A percentile compares a stretch with the other conserved stretches of the same genome.
Conservation (phyloP, 2,888 invertebrate genomes). For the Cataglyphis altisquamis region DNA sequence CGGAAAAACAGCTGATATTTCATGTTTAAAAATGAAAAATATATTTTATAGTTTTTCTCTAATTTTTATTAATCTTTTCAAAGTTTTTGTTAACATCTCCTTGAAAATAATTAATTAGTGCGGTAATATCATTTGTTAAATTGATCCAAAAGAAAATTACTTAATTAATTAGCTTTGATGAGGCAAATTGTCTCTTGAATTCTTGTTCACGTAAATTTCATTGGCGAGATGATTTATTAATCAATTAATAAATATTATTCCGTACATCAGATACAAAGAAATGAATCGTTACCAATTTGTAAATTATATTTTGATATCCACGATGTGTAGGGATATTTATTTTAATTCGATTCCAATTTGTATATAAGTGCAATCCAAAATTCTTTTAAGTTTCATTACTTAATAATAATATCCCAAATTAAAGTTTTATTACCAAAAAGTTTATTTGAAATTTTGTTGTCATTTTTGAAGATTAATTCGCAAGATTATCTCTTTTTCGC, state of each 20-base stretch:
- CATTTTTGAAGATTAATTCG: not conserved
- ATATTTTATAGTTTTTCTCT: not conserved
- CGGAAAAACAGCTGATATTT: not conserved
- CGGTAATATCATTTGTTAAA: conserved; percentile 8
- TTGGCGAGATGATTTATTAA: not conserved
- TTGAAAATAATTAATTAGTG: conserved; percentile 9
- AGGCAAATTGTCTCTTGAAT: not conserved
- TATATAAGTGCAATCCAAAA: not conserved
- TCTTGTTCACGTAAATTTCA: conserved; percentile 6
- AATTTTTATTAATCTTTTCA: not conserved
- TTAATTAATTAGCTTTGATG: conserved; percentile 18
- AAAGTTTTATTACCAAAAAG: not conserved
- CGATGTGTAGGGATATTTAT: not conserved
- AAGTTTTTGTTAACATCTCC: not conserved
- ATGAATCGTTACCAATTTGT: conserved; percentile 3
- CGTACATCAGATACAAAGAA: conserved; percentile 7
- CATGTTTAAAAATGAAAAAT: not conserved
- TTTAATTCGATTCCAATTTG: conserved; percentile 3
- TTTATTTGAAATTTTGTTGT: not conserved
- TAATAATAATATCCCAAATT: not conserved
- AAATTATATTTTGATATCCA: conserved; percentile 24
- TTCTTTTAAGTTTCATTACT: not conserved
- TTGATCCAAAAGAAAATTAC: conserved; percentile 12
- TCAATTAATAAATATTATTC: conserved; percentile 24
- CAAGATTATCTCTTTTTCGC: not conserved